Base-by-base conservation (phyloP, 2,888 invertebrate species). In the Yponomeuta plumbellus region DNA sequence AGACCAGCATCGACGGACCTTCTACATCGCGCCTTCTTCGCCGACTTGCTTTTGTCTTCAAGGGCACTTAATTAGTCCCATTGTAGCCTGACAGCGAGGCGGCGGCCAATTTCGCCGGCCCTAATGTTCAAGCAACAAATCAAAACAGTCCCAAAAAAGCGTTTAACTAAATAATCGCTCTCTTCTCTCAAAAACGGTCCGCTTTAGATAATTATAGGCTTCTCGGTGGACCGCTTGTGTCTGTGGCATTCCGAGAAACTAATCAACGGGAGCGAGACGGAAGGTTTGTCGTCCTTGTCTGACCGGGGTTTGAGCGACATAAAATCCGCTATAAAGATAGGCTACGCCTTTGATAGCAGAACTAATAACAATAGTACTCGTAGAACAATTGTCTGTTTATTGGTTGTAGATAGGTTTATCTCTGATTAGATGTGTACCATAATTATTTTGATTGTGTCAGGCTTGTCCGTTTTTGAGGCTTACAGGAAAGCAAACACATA, bases 131-230 rank as follows among this genome's bases (percentile, higher is more conserved):
- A 78, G 86, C 81, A 79, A 89, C 89, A 88, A 89, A 89, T 88
- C 89, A 88, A 86, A 85, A 85, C 79, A 78, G 79, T 77, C 78
- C 79, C 85, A 80, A 81, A 84, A 84, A 86, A 88, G 82, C 85
- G 83, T 86, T 89, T 88, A 86, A 88, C 85, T 87, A 87, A 88
- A 88, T 83, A 86, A 85, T 86, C 82, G 83, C 84, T 86, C 85
- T 85, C 56, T 64, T 82, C 79, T 81, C 44, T 78, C 80, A 77
- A 88, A 88, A 87, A 86, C 76, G 78, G 82, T 80, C 85, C 82
- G 81, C 82, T 87, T 85, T 86, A 84, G 86, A 87, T 90, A 89
- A 90, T 89, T 89, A 89, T 83, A 88, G 85, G 79, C 79, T 86
- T 80, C 83, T 78, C 79, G 71, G 23, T 11, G 23, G 57, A 56